Conservation (phyloP, 2,113 vertebrate genomes). For the Dryoscopus gambensis region DNA sequence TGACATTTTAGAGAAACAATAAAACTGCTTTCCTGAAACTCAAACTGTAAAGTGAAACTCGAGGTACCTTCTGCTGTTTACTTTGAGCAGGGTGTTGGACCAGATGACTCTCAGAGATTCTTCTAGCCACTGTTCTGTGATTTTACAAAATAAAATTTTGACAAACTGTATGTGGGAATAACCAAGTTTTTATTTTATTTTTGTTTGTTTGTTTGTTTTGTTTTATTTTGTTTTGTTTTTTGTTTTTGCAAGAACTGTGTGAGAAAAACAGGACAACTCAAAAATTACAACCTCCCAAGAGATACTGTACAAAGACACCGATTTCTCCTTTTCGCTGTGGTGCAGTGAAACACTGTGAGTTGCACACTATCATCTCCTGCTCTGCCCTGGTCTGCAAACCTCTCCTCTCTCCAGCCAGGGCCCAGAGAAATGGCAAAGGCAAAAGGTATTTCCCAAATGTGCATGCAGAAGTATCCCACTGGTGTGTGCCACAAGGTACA, state of each 20-base stretch:
- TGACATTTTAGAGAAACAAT: neutral
- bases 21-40: neutral
- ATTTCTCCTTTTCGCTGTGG: neutral
- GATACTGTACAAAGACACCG: neutral
- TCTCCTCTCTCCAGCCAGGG: neutral
- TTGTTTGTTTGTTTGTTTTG: too few relatives aligned
- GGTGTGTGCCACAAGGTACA: rapidly evolving
- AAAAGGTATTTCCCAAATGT: neutral
- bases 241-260: neutral
- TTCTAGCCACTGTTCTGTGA: neutral
- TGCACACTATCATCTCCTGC: neutral
- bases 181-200: neutral
- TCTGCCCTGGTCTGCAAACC: neutral
- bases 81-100: neutral
- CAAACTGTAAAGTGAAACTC: neutral
- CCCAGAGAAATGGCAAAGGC: neutral
- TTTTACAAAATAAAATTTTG: neutral
- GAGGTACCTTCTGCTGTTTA: neutral
- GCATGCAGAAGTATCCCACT: rapidly evolving
- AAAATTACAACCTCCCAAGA: neutral
- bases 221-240: neutral
- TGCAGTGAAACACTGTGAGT: rapidly evolving
- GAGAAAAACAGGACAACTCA: neutral
- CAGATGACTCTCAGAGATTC: neutral
- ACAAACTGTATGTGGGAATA: neutral